A percentile compares a stretch with the other conserved stretches of the same genome.
Conservation (phyloP, 2,797 vertebrate genomes). For the Trachops cirrhosus region DNA sequence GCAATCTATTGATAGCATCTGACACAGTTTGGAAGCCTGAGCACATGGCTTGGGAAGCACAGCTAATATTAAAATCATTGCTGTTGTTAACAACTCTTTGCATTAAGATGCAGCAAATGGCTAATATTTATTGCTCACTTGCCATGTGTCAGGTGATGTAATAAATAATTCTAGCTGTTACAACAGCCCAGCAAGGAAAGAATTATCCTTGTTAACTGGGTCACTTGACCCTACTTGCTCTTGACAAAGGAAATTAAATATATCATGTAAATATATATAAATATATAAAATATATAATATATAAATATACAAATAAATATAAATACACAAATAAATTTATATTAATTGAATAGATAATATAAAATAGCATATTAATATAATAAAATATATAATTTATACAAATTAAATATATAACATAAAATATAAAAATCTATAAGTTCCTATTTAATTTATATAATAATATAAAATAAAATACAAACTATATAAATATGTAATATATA, state of each 20-base stretch:
- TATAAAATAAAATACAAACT: background rate
- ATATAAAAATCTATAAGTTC: too few species aligned
- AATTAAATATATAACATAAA: too few species aligned
- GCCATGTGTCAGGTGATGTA: background rate
- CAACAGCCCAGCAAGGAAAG: background rate
- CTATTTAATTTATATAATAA: too few species aligned
- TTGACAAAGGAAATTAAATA: background rate
- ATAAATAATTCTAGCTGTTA: conserved; percentile 33
- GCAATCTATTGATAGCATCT: background rate
- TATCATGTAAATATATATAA: background rate
- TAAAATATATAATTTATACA: background rate
- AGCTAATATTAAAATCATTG: background rate
- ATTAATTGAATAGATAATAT: background rate
- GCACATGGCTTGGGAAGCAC: background rate
- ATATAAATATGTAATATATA: background rate
- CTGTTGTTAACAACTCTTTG: background rate
- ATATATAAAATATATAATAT: too few species aligned
- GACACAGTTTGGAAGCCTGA: background rate
- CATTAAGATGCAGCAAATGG: background rate
- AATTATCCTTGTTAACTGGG: background rate
- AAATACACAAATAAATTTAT: too few species aligned
- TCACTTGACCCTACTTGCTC: background rate
- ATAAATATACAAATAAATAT: too few species aligned
- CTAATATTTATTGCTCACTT: background rate
- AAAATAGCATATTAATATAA: background rate